phyloP scores from a whole-genome alignment of 2,797 vertebrate genomes.

The Thalassophryne amazonica region DNA sequence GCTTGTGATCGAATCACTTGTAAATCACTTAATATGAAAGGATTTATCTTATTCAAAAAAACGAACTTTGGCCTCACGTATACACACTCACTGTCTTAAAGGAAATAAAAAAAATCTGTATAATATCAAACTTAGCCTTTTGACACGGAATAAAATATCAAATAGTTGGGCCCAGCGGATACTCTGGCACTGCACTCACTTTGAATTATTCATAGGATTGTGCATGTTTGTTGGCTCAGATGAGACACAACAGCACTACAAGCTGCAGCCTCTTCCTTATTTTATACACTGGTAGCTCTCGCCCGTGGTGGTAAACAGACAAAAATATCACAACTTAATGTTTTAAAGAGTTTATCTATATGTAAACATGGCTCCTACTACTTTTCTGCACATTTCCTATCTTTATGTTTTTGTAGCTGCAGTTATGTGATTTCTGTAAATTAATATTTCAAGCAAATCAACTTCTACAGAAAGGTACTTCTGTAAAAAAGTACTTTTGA shows the following conservation, averaged over 20 bases:
- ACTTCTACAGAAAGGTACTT: no score
- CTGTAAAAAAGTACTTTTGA: no score
- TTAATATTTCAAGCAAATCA: no score
- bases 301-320: background rate
- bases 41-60: slow-evolving; percentile 50
- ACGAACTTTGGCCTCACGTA: slow-evolving; percentile 39
- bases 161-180: slow-evolving; percentile 65
- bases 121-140: slow-evolving; percentile 76
- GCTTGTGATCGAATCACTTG: slow-evolving; percentile 47
- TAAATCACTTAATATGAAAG: slow-evolving; percentile 59
- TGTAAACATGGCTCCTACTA: no score
- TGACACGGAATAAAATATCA: slow-evolving; percentile 78
- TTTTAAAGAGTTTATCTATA: no score
- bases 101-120: slow-evolving; percentile 29
- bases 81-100: slow-evolving; percentile 31
- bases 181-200: slow-evolving; percentile 45
- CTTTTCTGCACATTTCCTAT: no score
- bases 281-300: slow-evolving; percentile 23
- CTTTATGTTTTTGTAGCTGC: background rate
- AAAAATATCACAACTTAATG: background rate
- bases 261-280: slow-evolving; percentile 46
- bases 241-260: slow-evolving; percentile 60
- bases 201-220: slow-evolving; percentile 79
- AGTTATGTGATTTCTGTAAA: background rate
- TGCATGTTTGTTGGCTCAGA: slow-evolving; percentile 65